A percentile compares a stretch with the other conserved stretches of the same genome.
Evolutionary conservation across 1,140 invertebrate genomes (phyloP).

Genomic region (Platorchestia sp.): DNA sequence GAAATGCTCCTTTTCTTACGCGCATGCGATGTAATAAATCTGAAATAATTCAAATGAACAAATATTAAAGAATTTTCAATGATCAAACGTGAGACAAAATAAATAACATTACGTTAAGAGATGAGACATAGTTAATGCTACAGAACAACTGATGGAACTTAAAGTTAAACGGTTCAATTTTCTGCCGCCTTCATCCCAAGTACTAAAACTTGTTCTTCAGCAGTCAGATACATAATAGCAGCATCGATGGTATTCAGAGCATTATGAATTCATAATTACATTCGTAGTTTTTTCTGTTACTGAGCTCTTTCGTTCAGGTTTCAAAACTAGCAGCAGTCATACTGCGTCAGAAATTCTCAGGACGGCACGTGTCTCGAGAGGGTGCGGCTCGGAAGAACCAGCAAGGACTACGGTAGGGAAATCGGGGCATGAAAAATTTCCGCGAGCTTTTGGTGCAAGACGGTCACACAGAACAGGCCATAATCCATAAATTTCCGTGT

Average conservation of each 20-base stretch:
- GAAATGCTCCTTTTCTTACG: background rate
- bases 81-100: too few relatives aligned
- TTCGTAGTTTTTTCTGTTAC: too few relatives aligned
- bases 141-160: background rate
- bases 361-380: background rate
- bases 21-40: background rate
- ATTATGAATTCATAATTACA: too few relatives aligned
- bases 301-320: background rate
- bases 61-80: background rate
- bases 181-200: background rate
- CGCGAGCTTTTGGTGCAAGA: background rate
- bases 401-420: background rate
- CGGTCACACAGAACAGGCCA: background rate
- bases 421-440: background rate
- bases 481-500: background rate
- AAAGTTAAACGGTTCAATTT: background rate
- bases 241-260: too few relatives aligned
- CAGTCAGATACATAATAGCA: too few relatives aligned
- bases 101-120: too few relatives aligned
- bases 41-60: background rate
- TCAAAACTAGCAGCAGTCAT: background rate
- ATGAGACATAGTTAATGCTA: too few relatives aligned
- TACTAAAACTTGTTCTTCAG: too few relatives aligned
- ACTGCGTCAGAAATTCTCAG: background rate
- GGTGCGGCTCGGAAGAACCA: background rate